Evolutionary conservation across 1,140 invertebrate genomes (phyloP), one percentile per base, ranked within the genome.

Genomic region (Drosophila aff.): DNA sequence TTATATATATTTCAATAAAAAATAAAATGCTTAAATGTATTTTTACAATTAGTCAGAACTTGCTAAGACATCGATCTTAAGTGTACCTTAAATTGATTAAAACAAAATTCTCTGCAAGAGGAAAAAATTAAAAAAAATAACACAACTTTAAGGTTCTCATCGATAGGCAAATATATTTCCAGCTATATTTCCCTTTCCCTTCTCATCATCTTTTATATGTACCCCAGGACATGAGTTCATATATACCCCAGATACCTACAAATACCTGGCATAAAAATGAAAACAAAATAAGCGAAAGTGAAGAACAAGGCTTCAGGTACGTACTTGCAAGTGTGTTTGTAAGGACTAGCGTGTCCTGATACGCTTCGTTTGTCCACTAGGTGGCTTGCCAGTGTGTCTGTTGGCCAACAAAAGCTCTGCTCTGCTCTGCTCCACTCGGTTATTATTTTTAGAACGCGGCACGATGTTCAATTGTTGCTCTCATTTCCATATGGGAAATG

Each of bases 341-440:
- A 74, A 23, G 44, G 40, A 11, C n/a, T 89, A 79, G 83, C 84
- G 83, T 86, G 84, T 80, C 80, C 78, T 49, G 49, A 60, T 65
- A 68, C 73, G 82, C 81, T 77, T 77, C 53, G 61, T 55, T 40
- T 49, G 36, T 49, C 82, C 82, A 47, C 53, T 62, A 85, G 82
- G 49, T 86, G 83, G 76, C 83, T 76, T 87, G 76, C 44, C 57
- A 41, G 13, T 55, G 31, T 57, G 33, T 58, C 41, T 59, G 44
- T 73, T 73, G 67, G 68, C 43, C 68, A 73, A 43, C 38, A 52
- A 73, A 69, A 33, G 40, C 67, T 28, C 2, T 10, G 23, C 46
- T 62, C 23, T 26, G 21, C 46, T 62, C 31, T 61, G 16, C 63
- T 15, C 11, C 38, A 18, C 28, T 31, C 43, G 68, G 66, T 74